Evolutionary conservation across 2,888 invertebrate species (phyloP).

Genomic region (Ellobium chinense): DNA sequence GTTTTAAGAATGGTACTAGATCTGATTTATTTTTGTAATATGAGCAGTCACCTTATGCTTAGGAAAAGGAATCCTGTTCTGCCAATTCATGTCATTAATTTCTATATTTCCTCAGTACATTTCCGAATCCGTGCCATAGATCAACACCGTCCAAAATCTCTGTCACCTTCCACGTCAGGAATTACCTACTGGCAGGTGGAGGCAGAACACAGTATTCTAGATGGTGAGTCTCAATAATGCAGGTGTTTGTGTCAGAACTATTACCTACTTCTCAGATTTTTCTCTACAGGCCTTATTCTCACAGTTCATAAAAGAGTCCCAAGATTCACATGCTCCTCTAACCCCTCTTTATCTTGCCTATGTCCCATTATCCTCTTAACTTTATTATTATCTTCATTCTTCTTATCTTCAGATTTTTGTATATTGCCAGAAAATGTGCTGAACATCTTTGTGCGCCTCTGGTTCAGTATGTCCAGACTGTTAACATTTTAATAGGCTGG

Average conservation of each 20-base stretch:
- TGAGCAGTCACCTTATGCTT: too few relatives aligned
- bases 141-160: conserved; percentile 76
- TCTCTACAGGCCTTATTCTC: background rate
- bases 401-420: too few relatives aligned
- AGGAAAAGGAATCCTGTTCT: too few relatives aligned
- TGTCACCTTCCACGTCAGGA: conserved; percentile 77
- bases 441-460: too few relatives aligned
- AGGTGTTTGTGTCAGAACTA: too few relatives aligned
- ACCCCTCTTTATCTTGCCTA: background rate
- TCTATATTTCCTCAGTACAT: conserved; percentile 69
- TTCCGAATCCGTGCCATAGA: conserved; percentile 78
- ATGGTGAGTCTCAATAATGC: conserved; percentile 70
- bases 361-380: background rate
- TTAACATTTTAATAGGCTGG: too few relatives aligned
- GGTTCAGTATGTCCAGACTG: too few relatives aligned
- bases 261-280: background rate
- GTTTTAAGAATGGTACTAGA: too few relatives aligned
- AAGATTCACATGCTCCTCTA: background rate
- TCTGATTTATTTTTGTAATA: too few relatives aligned
- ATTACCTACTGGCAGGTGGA: conserved; percentile 79
- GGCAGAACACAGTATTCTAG: conserved; percentile 76
- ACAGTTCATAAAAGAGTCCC: background rate
- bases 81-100: background rate
- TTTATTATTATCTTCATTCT: too few relatives aligned
- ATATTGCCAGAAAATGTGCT: too few relatives aligned